A percentile compares a stretch with the other conserved stretches of the same genome.
These are phyloP conservation scores for Lacanobia wlatinum DNA, from an alignment of 2,888 invertebrate species.

Conservation along the genomic window DNA sequence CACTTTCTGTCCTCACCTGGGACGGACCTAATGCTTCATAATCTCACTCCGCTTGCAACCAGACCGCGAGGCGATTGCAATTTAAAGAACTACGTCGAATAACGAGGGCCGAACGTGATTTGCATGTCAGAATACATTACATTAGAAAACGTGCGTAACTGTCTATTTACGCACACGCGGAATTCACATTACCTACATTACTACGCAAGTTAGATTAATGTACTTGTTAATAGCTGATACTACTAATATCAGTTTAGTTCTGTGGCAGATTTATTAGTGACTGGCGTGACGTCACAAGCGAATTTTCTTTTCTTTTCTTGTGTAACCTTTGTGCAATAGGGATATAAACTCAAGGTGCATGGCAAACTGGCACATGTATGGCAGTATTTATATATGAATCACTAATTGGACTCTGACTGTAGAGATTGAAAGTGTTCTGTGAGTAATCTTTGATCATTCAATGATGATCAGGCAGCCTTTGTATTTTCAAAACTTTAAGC, in stretches of 20 bases:
- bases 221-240: conserved; percentile 28
- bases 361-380: conserved; percentile 1
- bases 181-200: conserved; percentile 49
- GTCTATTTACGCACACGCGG: conserved; percentile 50
- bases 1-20: neutral
- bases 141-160: conserved; percentile 55
- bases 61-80: conserved; percentile 32
- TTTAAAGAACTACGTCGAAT: conserved; percentile 49
- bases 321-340: conserved; percentile 38
- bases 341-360: conserved; percentile 27
- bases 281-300: conserved; percentile 30
- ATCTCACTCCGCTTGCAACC: neutral
- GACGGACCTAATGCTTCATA: neutral
- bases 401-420: conserved; percentile 18
- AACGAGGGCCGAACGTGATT: conserved; percentile 48
- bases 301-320: conserved; percentile 38
- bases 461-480: neutral
- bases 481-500: neutral
- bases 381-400: conserved; percentile 33
- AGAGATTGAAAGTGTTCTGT: conserved; percentile 6
- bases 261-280: conserved; percentile 30
- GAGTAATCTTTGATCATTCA: conserved; percentile 13
- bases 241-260: conserved; percentile 31
- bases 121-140: conserved; percentile 55
- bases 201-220: conserved; percentile 28